Conservation (phyloP, 35 echinoderm and acorn worm species). For the Ophiothrix spiculata region DNA sequence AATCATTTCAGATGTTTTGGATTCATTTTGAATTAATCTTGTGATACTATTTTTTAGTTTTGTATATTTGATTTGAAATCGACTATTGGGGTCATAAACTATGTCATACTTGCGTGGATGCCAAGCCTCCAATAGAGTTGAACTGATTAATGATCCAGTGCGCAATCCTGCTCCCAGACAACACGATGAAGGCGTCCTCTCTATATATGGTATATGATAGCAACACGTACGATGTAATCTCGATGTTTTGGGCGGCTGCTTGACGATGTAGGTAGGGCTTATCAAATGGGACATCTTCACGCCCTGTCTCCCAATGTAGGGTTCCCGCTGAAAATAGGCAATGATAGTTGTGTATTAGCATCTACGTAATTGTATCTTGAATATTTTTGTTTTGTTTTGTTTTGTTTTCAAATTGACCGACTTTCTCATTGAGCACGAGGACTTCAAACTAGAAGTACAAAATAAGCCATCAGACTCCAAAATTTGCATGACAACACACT, state of each 20-base stretch:
- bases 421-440: no score
- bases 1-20: neutral
- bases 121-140: slow-evolving; percentile 67
- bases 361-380: no score
- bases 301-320: neutral
- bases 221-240: slow-evolving; percentile 76
- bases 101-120: slow-evolving; percentile 62
- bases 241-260: slow-evolving; percentile 54
- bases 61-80: no score
- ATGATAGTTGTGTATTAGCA: no score
- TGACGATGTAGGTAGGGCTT: slow-evolving; percentile 3
- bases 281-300: neutral
- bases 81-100: neutral
- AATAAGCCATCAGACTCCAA: no score
- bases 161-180: slow-evolving; percentile 27
- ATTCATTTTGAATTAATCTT: neutral
- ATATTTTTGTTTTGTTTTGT: no score
- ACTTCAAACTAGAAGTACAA: no score
- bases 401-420: no score
- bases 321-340: no score
- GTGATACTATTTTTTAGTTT: neutral
- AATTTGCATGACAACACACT: no score
- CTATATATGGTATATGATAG: slow-evolving; percentile 30
- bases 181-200: slow-evolving; percentile 1
- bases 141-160: slow-evolving; percentile 59